Conservation (phyloP, 2,888 invertebrate species). For the Limnephilus marmoratus region DNA sequence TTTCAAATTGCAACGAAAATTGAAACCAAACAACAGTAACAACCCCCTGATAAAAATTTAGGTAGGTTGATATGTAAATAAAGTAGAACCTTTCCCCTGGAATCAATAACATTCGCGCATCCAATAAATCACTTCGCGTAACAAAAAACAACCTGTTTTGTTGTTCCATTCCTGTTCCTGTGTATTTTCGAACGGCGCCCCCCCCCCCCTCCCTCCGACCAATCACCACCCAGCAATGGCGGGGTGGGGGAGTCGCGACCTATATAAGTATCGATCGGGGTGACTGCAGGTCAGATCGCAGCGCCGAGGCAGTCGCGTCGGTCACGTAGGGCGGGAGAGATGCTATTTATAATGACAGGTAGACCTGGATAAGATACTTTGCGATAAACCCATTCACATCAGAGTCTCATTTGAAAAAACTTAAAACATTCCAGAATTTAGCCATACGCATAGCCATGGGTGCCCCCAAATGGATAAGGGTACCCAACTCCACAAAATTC, state of each 20-base stretch:
- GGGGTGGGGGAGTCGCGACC: slow-evolving; percentile 57
- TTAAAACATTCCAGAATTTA: too few relatives aligned
- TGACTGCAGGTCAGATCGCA: slow-evolving; percentile 62
- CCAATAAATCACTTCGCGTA: not conserved
- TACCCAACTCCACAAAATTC: too few relatives aligned
- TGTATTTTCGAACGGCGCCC: not conserved
- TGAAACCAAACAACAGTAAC: too few relatives aligned
- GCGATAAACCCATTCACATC: too few relatives aligned
- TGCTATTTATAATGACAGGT: slow-evolving; percentile 45
- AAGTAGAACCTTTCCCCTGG: not conserved
- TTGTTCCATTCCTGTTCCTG: not conserved
- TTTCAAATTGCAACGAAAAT: too few relatives aligned
- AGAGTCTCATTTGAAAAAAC: too few relatives aligned
- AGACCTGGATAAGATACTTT: slow-evolving; percentile 33
- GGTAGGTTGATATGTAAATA: too few relatives aligned
- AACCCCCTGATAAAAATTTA: too few relatives aligned
- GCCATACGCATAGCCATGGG: too few relatives aligned
- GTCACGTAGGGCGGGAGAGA: slow-evolving; percentile 44
- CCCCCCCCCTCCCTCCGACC: slow-evolving; percentile 17
- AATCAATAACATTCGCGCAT: slow-evolving; percentile 14
- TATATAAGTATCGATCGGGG: slow-evolving; percentile 64
- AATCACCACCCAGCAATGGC: slow-evolving; percentile 14
- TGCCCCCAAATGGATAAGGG: too few relatives aligned
- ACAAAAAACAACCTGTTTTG: slow-evolving; percentile 41
- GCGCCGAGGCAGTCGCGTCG: slow-evolving; percentile 46